Evolutionary conservation across 2,888 invertebrate genomes (phyloP).

Genomic region (Steinernema hermaphroditum): DNA sequence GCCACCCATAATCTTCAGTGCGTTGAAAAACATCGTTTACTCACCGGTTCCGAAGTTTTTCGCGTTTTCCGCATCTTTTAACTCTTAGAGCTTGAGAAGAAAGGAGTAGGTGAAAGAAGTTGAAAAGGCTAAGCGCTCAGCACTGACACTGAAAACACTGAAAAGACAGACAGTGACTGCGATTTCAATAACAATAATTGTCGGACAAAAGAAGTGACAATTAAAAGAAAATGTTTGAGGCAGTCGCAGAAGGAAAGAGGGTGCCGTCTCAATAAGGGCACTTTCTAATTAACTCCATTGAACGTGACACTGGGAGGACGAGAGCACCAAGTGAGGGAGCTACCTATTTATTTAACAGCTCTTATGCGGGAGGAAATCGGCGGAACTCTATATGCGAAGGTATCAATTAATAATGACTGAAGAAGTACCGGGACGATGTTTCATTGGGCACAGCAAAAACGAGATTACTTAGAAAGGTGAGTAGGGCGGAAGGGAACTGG

Average conservation of each 20-base stretch:
- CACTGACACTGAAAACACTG: not conserved
- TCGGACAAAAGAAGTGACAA: constrained; percentile 1
- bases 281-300: constrained; percentile 17
- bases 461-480: not conserved
- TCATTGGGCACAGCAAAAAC: not conserved
- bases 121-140: not conserved
- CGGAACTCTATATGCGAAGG: constrained; percentile 15
- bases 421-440: constrained; percentile 1
- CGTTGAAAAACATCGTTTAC: not conserved
- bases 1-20: not conserved
- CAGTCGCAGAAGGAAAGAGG: not conserved
- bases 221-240: not conserved
- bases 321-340: not conserved
- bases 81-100: not conserved
- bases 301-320: not conserved
- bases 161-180: not conserved
- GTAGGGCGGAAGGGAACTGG: not conserved
- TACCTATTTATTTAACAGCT: constrained; percentile 29
- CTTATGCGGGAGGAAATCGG: constrained; percentile 27
- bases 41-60: constrained; percentile 29
- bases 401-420: constrained; percentile 20
- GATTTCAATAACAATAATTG: constrained; percentile 16
- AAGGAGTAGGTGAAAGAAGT: not conserved
- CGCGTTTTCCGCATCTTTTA: constrained; percentile 13
- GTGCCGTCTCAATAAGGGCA: not conserved